Percentiles rank a stretch among this genome's conserved stretches.
These are phyloP conservation scores for Tupaia chinensis DNA, from an alignment of 2,113 vertebrate species.

Conservation along the genomic window DNA sequence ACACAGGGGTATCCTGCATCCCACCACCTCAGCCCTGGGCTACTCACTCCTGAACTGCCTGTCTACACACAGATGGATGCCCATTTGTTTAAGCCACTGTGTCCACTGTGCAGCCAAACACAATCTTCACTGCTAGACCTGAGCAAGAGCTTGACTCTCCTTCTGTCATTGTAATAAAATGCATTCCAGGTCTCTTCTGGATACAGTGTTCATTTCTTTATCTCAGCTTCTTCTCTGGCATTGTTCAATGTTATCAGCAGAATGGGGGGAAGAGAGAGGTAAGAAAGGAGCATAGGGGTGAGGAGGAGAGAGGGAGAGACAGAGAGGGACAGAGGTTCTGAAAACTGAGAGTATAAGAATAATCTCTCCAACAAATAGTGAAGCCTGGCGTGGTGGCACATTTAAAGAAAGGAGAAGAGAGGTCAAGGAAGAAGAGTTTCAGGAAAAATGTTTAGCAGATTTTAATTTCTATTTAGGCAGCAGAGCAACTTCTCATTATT, in stretches of 20 bases:
- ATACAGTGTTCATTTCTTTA: neutral
- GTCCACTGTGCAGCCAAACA: fast-evolving
- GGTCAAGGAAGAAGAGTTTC: neutral
- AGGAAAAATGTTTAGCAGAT: neutral
- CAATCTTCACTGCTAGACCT: neutral
- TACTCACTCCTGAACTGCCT: neutral
- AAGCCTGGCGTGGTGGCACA: neutral
- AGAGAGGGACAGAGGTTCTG: neutral
- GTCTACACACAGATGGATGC: neutral
- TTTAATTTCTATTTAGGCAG: neutral
- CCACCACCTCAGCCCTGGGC: fast-evolving
- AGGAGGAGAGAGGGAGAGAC: no score
- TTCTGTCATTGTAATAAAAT: constrained; percentile 11
- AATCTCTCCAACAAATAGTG: neutral
- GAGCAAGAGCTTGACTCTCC: neutral
- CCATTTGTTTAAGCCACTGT: fast-evolving
- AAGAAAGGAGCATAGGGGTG: no score
- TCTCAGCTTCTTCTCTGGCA: constrained; percentile 19
- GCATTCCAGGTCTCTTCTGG: neutral
- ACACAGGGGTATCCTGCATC: neutral
- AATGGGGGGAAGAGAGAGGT: fast-evolving
- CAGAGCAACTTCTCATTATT: neutral
- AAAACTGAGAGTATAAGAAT: neutral
- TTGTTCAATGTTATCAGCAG: neutral
- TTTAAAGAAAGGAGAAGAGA: fast-evolving